Conservation (phyloP, 2,888 invertebrate genomes). For the Melikaiella ostensackeni region DNA sequence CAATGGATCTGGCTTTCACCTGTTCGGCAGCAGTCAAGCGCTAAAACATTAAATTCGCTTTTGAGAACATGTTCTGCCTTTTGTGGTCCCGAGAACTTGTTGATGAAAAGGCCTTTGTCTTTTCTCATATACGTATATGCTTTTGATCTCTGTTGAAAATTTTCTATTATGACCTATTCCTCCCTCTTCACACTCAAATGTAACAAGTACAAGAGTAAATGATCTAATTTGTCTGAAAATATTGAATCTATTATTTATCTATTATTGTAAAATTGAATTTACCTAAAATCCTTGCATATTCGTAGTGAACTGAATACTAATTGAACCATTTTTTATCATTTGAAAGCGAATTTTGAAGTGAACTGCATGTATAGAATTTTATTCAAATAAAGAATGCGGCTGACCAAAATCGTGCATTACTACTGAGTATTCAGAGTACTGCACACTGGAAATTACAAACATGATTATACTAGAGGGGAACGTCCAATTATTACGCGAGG, state of each 20-base stretch:
- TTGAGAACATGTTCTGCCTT: slow-evolving; percentile 26
- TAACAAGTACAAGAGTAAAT: no score
- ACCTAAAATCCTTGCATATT: neutral
- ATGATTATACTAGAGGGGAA: no score
- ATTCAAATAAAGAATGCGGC: neutral
- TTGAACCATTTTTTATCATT: neutral
- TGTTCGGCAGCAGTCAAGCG: neutral
- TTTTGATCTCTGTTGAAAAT: neutral
- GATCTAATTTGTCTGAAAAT: no score
- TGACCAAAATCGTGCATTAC: neutral
- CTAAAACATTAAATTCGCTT: slow-evolving; percentile 24
- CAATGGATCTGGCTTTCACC: slow-evolving; percentile 25
- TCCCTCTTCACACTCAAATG: neutral
- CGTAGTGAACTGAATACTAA: neutral
- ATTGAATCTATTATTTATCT: no score
- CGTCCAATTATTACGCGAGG: no score
- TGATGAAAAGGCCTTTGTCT: slow-evolving; percentile 26
- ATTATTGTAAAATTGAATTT: neutral
- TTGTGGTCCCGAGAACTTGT: slow-evolving; percentile 1
- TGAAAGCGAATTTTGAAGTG: neutral
- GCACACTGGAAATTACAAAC: neutral
- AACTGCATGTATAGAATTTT: neutral
- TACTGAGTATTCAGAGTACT: neutral
- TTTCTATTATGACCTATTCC: neutral
- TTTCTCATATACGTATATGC: neutral